These are phyloP conservation scores for Aphis gossypii DNA, from an alignment of 1,140 invertebrate species.

Conservation along the genomic window DNA sequence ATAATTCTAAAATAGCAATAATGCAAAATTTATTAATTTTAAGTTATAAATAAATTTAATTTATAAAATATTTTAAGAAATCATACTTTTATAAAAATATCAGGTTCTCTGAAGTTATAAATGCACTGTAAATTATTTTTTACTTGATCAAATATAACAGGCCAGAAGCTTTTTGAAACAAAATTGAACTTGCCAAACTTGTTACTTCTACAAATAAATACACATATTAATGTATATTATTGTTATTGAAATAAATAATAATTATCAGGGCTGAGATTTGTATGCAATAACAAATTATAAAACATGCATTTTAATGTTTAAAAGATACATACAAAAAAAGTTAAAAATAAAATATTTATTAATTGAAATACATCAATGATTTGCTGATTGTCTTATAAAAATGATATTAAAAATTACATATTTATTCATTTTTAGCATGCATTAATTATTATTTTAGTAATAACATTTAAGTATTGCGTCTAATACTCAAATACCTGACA, in stretches of 20 bases:
- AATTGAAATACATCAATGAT: no score
- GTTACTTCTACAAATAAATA: constrained; percentile 6
- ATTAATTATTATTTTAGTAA: no score
- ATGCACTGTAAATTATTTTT: constrained; percentile 48
- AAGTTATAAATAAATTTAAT: not conserved
- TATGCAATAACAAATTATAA: no score
- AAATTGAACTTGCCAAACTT: constrained; percentile 36
- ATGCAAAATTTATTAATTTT: not conserved
- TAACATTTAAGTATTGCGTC: no score
- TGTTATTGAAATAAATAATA: not conserved
- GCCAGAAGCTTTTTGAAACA: constrained; percentile 44
- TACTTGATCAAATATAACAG: constrained; percentile 38
- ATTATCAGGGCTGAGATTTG: no score
- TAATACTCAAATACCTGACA: no score
- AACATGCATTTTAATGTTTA: no score
- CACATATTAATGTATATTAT: not conserved
- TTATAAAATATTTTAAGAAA: not conserved
- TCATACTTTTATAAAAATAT: constrained; percentile 47
- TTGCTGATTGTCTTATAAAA: no score
- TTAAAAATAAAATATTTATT: no score
- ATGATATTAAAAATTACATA: no score
- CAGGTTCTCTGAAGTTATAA: constrained; percentile 39
- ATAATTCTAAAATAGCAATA: constrained; percentile 39
- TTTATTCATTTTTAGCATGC: no score
- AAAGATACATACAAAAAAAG: no score